phyloP scores from a whole-genome alignment of 2,888 invertebrate genomes.

The Helobdella robusta region DNA sequence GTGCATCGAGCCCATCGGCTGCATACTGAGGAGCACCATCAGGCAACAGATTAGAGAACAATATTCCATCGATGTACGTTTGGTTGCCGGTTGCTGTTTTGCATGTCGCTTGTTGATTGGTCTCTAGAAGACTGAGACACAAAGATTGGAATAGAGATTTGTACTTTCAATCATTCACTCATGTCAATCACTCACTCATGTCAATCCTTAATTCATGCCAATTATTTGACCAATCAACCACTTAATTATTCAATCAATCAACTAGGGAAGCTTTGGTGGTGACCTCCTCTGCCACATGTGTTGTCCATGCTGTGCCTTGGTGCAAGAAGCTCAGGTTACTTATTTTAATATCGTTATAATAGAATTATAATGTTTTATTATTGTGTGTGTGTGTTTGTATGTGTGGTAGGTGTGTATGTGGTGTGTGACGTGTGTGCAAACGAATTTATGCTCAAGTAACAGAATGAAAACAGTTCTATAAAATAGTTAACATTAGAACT shows the following conservation, averaged over 20 bases:
- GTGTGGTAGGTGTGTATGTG: constrained; percentile 1
- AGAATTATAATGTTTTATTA: neutral
- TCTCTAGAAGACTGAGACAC: too few species aligned
- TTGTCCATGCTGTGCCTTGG: constrained; percentile 40
- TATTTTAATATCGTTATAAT: neutral
- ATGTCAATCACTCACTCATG: too few species aligned
- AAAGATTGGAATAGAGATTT: too few species aligned
- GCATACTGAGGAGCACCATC: neutral
- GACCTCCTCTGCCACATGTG: constrained; percentile 39
- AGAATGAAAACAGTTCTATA: too few species aligned
- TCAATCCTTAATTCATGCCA: too few species aligned
- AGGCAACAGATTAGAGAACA: neutral
- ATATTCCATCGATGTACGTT: neutral
- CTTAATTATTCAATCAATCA: too few species aligned
- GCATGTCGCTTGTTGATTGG: too few species aligned
- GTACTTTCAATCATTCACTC: too few species aligned
- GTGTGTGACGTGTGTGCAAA: neutral
- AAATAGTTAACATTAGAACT: too few species aligned
- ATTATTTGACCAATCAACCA: too few species aligned
- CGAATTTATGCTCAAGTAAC: too few species aligned
- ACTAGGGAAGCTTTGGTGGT: constrained; percentile 36
- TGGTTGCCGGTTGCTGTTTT: too few species aligned
- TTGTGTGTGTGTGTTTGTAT: neutral
- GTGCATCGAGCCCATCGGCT: neutral
- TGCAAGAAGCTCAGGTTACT: constrained; percentile 37